Evolutionary conservation across 2,888 invertebrate species (phyloP).

Genomic region (Omphaloscelis lunosa): DNA sequence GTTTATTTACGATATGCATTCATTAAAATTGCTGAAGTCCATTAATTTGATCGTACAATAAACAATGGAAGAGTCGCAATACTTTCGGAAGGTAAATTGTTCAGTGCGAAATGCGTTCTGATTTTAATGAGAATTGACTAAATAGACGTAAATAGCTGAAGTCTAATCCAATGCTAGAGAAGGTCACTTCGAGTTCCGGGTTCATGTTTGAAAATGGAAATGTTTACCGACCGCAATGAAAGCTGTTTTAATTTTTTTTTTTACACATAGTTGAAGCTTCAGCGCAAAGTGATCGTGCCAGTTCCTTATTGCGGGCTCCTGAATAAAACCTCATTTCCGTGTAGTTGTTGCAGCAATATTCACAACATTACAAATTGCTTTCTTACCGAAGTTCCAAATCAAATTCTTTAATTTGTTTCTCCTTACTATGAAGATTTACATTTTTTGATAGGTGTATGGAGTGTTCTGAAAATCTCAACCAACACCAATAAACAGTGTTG

Average conservation of each 20-base stretch:
- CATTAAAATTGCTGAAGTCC: constrained; percentile 27
- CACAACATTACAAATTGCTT: too few relatives aligned
- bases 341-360: not conserved
- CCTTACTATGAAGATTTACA: not conserved
- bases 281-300: not conserved
- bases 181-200: not conserved
- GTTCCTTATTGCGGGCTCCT: not conserved
- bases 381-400: not conserved
- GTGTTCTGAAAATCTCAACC: not conserved
- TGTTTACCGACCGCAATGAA: not conserved
- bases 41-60: constrained; percentile 41
- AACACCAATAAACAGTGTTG: not conserved
- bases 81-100: constrained; percentile 7
- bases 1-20: constrained; percentile 37
- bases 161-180: not conserved
- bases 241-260: not conserved
- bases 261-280: not conserved
- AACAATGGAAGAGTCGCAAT: constrained; percentile 39
- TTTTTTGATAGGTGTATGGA: not conserved
- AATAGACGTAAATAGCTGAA: not conserved
- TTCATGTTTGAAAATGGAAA: constrained; percentile 13
- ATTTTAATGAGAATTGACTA: constrained; percentile 2
- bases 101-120: constrained; percentile 10
- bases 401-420: not conserved
- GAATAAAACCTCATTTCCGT: not conserved